A percentile compares a stretch with the other conserved stretches of the same genome.
These are phyloP conservation scores for Spea bombifrons DNA, from an alignment of 2,113 vertebrate species.

Conservation along the genomic window DNA sequence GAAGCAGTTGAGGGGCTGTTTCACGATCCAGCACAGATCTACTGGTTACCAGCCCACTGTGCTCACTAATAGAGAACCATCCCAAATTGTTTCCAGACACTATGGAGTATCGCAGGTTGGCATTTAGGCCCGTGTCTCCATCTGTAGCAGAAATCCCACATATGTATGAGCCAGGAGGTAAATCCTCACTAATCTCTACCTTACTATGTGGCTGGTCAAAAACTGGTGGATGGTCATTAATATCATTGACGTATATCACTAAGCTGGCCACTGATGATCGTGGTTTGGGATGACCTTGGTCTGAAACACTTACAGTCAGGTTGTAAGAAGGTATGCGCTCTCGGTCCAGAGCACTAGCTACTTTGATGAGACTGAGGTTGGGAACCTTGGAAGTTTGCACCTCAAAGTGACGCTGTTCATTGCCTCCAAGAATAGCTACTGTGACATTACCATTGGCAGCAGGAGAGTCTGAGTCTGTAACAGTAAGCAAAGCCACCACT, in stretches of 20 bases:
- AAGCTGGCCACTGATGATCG: constrained; percentile 91
- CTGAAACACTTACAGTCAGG: constrained; percentile 90
- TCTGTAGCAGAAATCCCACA: constrained; percentile 91
- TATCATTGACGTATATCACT: constrained; percentile 95
- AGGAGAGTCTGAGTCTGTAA: constrained; percentile 89
- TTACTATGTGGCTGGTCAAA: constrained; percentile 83
- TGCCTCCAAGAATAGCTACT: constrained; percentile 89
- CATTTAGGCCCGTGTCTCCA: constrained; percentile 92
- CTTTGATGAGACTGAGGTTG: constrained; percentile 94
- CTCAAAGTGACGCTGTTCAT: constrained; percentile 93
- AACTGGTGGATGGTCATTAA: constrained; percentile 92
- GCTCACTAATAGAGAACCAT: constrained; percentile 93
- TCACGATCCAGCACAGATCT: constrained; percentile 79
- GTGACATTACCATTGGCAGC: constrained; percentile 93
- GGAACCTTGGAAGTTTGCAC: constrained; percentile 95
- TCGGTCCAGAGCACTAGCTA: constrained; percentile 88
- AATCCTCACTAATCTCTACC: constrained; percentile 88
- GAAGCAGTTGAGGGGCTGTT: constrained; percentile 78
- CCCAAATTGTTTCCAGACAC: constrained; percentile 90
- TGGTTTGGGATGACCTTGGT: constrained; percentile 75
- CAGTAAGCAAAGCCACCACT: constrained; percentile 89
- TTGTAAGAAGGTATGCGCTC: constrained; percentile 96
- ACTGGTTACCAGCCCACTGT: constrained; percentile 92
- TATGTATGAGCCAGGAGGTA: constrained; percentile 90
- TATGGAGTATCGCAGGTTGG: constrained; percentile 91